These are phyloP conservation scores for Leptinotarsa haldemani DNA, from an alignment of 2,888 invertebrate species.

Conservation along the genomic window DNA sequence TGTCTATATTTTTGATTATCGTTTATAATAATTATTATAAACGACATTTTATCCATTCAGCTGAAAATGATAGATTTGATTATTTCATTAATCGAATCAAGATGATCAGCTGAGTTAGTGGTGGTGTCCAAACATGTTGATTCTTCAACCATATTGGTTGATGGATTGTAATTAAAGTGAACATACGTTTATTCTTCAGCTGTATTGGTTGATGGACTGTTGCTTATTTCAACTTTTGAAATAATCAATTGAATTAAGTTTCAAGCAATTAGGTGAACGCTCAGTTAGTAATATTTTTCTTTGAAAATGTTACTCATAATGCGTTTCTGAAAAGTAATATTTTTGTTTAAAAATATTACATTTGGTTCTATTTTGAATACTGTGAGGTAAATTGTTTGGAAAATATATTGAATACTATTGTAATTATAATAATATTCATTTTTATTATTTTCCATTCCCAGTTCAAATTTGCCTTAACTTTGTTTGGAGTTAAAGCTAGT, in stretches of 20 bases:
- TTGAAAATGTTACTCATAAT: slow-evolving; percentile 24
- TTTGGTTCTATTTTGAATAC: background rate
- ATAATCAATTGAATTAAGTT: background rate
- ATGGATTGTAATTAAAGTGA: slow-evolving; percentile 1
- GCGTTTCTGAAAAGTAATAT: slow-evolving; percentile 10
- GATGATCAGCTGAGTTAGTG: background rate
- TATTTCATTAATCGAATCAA: background rate
- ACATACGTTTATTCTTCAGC: slow-evolving; percentile 18
- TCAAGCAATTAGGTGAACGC: background rate
- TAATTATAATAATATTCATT: background rate
- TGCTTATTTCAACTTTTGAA: slow-evolving; percentile 21
- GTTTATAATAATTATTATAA: slow-evolving; percentile 46
- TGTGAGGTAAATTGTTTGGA: background rate
- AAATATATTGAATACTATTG: background rate
- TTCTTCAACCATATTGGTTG: slow-evolving; percentile 22
- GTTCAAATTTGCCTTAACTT: background rate
- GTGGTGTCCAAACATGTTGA: background rate
- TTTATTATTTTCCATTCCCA: background rate
- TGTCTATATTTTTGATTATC: slow-evolving; percentile 33
- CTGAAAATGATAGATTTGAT: background rate
- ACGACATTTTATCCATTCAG: slow-evolving; percentile 25
- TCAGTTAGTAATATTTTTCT: slow-evolving; percentile 22
- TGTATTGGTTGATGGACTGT: too few relatives aligned
- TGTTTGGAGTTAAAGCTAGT: background rate
- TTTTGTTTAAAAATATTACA: slow-evolving; percentile 20